phyloP scores from a whole-genome alignment of 2,888 invertebrate species.

The Strigamia maritima region DNA sequence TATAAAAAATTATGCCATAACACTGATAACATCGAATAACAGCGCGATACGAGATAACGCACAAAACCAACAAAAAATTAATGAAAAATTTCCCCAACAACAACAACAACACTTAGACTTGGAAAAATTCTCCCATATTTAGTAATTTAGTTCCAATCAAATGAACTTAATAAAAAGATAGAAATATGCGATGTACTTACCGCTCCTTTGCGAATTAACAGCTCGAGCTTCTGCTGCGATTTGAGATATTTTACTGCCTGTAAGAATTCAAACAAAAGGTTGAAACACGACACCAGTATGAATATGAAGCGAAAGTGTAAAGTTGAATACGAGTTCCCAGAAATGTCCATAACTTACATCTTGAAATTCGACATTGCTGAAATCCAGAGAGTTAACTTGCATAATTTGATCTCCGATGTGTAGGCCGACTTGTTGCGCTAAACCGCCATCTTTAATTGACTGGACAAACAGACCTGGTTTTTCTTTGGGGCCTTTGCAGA shows the following conservation, averaged over 20 bases:
- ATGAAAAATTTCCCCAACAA: no score
- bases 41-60: background rate
- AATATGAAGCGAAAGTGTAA: background rate
- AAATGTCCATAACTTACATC: constrained; percentile 60
- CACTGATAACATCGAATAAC: background rate
- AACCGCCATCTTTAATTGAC: constrained; percentile 82
- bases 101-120: no score
- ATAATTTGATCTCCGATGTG: constrained; percentile 87
- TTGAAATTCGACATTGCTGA: constrained; percentile 69
- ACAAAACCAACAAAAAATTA: no score
- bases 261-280: constrained; percentile 45
- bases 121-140: no score
- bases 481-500: constrained; percentile 60
- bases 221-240: constrained; percentile 69
- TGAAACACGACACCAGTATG: background rate
- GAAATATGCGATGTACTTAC: constrained; percentile 59
- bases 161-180: background rate
- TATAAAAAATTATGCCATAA: background rate
- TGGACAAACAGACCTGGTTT: constrained; percentile 82
- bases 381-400: constrained; percentile 73
- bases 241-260: constrained; percentile 79
- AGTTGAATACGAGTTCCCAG: background rate
- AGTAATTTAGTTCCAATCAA: no score
- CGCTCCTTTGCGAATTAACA: constrained; percentile 72
- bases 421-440: constrained; percentile 81